phyloP scores from a whole-genome alignment of 1,140 invertebrate species.

The Trichonephila inaurata region DNA sequence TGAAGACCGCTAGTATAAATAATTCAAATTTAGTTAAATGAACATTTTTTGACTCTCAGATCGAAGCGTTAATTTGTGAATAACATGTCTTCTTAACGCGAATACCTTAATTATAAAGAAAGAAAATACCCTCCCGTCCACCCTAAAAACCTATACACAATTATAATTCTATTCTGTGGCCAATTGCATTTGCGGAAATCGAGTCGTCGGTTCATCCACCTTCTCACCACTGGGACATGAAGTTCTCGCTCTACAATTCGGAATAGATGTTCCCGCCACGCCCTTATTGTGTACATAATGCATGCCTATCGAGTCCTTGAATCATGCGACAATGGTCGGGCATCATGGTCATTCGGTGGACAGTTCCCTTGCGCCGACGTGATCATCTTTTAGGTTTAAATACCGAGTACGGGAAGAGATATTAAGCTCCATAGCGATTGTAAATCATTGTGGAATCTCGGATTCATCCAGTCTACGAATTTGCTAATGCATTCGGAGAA shows the following conservation, averaged over 20 bases:
- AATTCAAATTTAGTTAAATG: no score
- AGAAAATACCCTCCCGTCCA: no score
- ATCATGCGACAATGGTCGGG: neutral
- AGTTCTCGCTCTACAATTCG: neutral
- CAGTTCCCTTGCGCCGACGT: neutral
- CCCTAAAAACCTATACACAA: no score
- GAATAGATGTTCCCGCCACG: conserved; percentile 15
- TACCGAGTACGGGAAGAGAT: neutral
- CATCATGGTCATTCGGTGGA: neutral
- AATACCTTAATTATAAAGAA: no score
- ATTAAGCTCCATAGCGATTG: neutral
- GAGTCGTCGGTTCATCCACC: neutral
- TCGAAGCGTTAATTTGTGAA: no score
- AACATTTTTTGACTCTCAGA: no score
- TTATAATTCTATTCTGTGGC: neutral
- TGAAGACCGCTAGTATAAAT: no score
- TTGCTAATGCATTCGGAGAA: no score
- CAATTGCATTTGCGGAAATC: neutral
- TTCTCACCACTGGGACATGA: neutral
- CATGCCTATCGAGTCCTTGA: neutral
- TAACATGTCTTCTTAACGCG: no score
- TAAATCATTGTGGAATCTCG: no score
- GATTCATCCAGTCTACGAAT: no score
- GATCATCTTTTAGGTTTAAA: neutral
- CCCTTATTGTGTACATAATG: neutral